phyloP scores from a whole-genome alignment of 2,888 invertebrate species.

The Melieria omissa region DNA sequence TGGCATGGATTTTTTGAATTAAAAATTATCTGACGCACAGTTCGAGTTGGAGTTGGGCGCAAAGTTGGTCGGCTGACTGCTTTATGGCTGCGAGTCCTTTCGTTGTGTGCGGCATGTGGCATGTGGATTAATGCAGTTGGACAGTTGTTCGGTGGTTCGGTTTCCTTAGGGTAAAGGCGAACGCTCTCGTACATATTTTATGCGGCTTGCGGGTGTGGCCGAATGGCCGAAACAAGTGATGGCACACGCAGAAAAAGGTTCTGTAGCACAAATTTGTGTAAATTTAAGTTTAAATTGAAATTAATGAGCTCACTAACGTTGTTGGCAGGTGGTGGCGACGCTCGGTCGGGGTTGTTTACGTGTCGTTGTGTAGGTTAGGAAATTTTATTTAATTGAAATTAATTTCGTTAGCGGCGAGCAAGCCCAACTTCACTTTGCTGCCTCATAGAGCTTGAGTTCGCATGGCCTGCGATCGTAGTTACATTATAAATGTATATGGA shows the following conservation, averaged over 20 bases:
- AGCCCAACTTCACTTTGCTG: no score
- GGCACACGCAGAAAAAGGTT: neutral
- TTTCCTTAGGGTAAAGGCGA: neutral
- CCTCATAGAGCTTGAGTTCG: no score
- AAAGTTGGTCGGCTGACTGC: no score
- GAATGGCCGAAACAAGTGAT: neutral
- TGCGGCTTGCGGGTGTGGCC: neutral
- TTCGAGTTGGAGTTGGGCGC: neutral
- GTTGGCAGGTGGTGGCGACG: no score
- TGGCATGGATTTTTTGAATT: slow-evolving; percentile 32
- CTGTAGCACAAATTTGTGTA: slow-evolving; percentile 10
- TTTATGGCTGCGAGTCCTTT: neutral
- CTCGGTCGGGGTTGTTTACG: no score
- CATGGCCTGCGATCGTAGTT: no score
- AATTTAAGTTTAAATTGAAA: slow-evolving; percentile 30
- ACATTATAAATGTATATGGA: no score
- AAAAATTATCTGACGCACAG: slow-evolving; percentile 19
- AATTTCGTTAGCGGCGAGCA: slow-evolving; percentile 1
- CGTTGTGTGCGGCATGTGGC: neutral
- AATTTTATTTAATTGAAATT: slow-evolving; percentile 15
- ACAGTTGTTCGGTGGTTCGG: neutral
- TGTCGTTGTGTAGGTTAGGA: neutral
- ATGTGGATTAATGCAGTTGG: slow-evolving; percentile 11
- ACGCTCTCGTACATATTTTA: neutral
- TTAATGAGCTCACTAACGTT: slow-evolving; percentile 17